These are phyloP conservation scores for Malacoraja senta DNA, from an alignment of 2,797 vertebrate genomes.

Conservation along the genomic window DNA sequence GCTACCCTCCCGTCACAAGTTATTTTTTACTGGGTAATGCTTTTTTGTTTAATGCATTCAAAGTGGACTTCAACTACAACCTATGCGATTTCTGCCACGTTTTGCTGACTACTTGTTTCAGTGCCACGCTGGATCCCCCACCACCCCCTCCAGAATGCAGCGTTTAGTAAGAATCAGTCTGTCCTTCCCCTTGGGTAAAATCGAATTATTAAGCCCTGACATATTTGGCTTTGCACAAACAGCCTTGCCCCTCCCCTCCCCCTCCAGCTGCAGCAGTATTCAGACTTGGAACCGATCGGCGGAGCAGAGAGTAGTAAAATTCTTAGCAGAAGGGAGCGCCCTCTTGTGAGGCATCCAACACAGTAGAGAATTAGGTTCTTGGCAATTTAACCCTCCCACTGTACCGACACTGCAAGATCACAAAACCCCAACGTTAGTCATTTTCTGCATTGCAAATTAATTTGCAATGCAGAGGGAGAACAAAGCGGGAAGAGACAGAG, in stretches of 20 bases:
- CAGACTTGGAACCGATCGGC: background rate
- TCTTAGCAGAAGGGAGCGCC: background rate
- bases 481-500: too few relatives aligned
- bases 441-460: background rate
- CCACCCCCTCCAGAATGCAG: background rate
- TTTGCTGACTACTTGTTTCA: background rate
- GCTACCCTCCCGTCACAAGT: background rate
- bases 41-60: background rate
- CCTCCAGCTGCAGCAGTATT: too few relatives aligned
- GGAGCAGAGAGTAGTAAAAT: background rate
- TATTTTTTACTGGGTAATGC: background rate
- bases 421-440: background rate
- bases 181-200: background rate
- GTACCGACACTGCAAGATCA: background rate
- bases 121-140: background rate
- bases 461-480: too few relatives aligned
- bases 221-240: background rate
- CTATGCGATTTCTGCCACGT: background rate
- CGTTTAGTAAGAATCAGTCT: background rate
- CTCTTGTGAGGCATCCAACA: conserved; percentile 8
- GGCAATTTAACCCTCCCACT: background rate
- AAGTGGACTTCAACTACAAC: background rate
- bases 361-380: background rate
- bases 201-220: background rate
- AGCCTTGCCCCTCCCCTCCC: background rate